These are phyloP conservation scores for Linurgus olivaceus DNA, from an alignment of 2,797 vertebrate species.

Conservation along the genomic window DNA sequence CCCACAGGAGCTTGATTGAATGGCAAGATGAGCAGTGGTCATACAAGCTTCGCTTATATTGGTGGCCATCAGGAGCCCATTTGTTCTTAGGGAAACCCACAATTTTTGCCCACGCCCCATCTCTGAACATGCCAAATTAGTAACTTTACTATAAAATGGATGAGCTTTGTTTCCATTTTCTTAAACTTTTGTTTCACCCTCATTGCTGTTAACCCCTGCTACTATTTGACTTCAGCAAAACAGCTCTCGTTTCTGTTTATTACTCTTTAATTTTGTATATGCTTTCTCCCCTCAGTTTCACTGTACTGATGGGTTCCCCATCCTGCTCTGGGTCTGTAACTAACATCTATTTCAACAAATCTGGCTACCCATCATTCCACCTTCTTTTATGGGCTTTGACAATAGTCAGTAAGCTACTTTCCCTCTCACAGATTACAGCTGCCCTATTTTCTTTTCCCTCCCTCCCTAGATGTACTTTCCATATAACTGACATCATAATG, in stretches of 20 bases:
- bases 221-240: background rate
- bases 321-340: background rate
- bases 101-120: accelerated
- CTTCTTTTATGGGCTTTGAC: background rate
- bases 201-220: background rate
- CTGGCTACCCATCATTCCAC: background rate
- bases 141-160: background rate
- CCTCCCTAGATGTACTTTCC: background rate
- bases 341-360: background rate
- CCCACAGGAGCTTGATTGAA: background rate
- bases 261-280: background rate
- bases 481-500: background rate
- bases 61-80: background rate
- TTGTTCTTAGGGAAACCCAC: background rate
- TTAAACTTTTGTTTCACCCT: background rate
- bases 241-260: background rate
- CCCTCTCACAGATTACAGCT: background rate
- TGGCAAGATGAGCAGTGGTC: background rate
- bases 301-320: background rate
- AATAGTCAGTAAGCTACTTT: background rate
- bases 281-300: background rate
- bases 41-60: background rate
- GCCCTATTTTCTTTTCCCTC: background rate
- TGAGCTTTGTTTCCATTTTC: background rate
- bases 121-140: background rate